phyloP scores from a whole-genome alignment of 2,797 vertebrate species.

The Epinephelus coioides region DNA sequence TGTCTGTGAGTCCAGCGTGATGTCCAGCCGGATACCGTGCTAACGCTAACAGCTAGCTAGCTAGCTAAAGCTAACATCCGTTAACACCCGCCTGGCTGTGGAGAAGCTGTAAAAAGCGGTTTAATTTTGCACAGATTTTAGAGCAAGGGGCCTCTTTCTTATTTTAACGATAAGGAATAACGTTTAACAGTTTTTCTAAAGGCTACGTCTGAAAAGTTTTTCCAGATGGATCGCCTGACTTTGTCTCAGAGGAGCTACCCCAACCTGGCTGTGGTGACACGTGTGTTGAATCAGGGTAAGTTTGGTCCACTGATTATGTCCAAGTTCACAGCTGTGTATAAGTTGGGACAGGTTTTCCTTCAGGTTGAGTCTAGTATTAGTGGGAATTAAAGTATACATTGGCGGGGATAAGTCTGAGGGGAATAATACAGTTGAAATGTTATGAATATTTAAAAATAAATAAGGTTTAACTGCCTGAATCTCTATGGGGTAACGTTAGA shows the following conservation, averaged over 20 bases:
- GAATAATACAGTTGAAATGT: too few species aligned
- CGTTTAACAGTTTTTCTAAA: background rate
- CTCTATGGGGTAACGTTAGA: background rate
- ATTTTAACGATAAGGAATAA: accelerated
- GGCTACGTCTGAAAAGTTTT: background rate
- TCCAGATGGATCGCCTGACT: constrained; percentile 13
- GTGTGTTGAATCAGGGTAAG: constrained; percentile 60
- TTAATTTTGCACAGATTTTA: too few species aligned
- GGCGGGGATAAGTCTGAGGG: background rate
- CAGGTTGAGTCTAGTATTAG: accelerated
- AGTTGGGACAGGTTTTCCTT: background rate
- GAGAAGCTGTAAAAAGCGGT: background rate
- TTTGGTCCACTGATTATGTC: background rate
- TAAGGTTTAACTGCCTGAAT: background rate
- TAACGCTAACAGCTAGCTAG: constrained; percentile 2
- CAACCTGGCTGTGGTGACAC: constrained; percentile 77
- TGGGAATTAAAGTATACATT: accelerated
- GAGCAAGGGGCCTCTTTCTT: accelerated
- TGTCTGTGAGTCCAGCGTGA: accelerated
- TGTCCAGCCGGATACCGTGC: accelerated
- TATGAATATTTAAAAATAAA: background rate
- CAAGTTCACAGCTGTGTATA: background rate
- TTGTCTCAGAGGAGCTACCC: constrained; percentile 46
- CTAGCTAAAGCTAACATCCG: constrained; percentile 4
- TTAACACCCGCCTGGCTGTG: background rate